Percentiles rank a stretch among this genome's conserved stretches.
phyloP scores from a whole-genome alignment of 35 echinoderm and acorn worm species.

The Ophioderma brevispina region DNA sequence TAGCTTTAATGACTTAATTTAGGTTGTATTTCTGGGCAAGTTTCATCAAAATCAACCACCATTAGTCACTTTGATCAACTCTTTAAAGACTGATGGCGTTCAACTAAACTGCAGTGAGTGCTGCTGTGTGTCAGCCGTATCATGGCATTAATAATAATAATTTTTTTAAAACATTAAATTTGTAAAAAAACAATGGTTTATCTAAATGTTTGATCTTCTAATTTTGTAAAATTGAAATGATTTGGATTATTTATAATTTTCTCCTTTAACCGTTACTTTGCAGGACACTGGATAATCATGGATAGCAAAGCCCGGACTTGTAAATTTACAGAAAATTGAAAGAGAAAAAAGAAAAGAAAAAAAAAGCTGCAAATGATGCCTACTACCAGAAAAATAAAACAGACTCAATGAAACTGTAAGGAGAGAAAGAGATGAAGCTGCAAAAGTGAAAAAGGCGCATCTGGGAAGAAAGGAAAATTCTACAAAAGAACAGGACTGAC shows the following conservation, averaged over 20 bases:
- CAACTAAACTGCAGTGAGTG: background rate
- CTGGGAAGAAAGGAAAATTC: too few relatives aligned
- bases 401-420: too few relatives aligned
- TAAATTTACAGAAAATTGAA: background rate
- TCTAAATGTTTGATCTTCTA: background rate
- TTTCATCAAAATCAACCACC: constrained; percentile 18
- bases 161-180: background rate
- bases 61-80: constrained; percentile 24
- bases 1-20: constrained; percentile 2
- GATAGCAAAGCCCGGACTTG: background rate
- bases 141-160: too few relatives aligned
- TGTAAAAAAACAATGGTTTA: background rate
- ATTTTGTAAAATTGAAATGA: background rate
- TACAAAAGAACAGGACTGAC: too few relatives aligned
- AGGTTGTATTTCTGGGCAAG: constrained; percentile 7
- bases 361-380: background rate
- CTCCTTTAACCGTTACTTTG: background rate
- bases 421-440: too few relatives aligned
- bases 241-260: background rate
- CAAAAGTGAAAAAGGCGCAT: too few relatives aligned
- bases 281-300: background rate
- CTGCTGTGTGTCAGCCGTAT: too few relatives aligned
- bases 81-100: background rate
- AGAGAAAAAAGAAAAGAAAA: background rate
- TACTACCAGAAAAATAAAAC: background rate